Evolutionary conservation across 2,888 invertebrate species (phyloP).

Genomic region (Anarsia innoxiella): DNA sequence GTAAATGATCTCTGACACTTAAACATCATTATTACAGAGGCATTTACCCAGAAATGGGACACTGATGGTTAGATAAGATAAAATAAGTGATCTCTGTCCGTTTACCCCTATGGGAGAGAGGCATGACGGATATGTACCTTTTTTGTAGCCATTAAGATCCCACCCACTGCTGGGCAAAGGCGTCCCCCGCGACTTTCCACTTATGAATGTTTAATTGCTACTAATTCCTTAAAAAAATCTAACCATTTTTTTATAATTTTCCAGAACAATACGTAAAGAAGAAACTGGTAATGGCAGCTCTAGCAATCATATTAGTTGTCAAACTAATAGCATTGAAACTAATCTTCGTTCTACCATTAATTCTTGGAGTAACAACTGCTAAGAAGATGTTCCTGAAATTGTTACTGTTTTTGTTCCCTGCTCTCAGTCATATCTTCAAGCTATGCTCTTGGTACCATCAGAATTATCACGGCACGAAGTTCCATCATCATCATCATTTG

Average conservation of each 20-base stretch:
- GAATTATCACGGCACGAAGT: conserved; percentile 82
- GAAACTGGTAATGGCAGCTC: conserved; percentile 82
- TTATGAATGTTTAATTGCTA: no score
- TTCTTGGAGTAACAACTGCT: conserved; percentile 87
- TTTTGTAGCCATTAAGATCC: no score
- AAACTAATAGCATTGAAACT: conserved; percentile 87
- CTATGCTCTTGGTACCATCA: conserved; percentile 88
- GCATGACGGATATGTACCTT: no score
- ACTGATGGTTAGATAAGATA: no score
- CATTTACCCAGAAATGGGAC: no score
- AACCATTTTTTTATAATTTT: conserved; percentile 34
- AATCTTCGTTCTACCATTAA: conserved; percentile 84
- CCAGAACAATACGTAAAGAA: conserved; percentile 85
- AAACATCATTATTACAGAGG: no score
- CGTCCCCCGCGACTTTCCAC: no score
- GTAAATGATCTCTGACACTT: no score
- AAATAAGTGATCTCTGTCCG: no score
- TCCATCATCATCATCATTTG: conserved; percentile 84
- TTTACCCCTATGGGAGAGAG: no score
- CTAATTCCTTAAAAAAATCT: no score
- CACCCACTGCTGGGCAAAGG: no score
- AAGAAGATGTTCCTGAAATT: conserved; percentile 89
- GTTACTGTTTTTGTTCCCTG: conserved; percentile 87
- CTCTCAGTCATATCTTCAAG: conserved; percentile 87
- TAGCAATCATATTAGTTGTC: conserved; percentile 84